Evolutionary conservation across 1,140 invertebrate genomes (phyloP).

Genomic region (Cherax quadricarinatus): DNA sequence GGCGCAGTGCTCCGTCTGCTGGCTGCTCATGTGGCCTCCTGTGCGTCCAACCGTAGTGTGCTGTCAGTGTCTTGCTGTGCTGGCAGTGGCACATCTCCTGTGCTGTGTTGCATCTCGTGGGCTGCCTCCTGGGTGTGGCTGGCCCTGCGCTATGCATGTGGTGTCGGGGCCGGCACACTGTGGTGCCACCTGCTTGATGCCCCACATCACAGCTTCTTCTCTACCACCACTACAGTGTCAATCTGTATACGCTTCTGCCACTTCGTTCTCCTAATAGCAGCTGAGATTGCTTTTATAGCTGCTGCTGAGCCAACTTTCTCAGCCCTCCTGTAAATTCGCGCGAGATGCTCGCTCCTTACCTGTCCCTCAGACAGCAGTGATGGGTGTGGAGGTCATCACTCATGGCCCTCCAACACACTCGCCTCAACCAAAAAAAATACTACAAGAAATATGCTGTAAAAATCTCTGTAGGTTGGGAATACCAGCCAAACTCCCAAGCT

Average conservation of each 20-base stretch:
- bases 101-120: constrained; percentile 3
- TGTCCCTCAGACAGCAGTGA: constrained; percentile 44
- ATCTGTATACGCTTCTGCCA: constrained; percentile 63
- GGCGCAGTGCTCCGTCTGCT: constrained; percentile 34
- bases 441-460: constrained; percentile 62
- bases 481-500: constrained; percentile 58
- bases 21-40: constrained; percentile 58
- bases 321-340: constrained; percentile 38
- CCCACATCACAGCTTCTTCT: constrained; percentile 7
- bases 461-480: constrained; percentile 69
- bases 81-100: constrained; percentile 31
- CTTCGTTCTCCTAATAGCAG: constrained; percentile 49
- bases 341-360: not conserved
- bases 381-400: constrained; percentile 13
- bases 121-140: not conserved
- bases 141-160: not conserved
- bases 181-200: constrained; percentile 21
- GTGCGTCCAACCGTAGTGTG: constrained; percentile 56
- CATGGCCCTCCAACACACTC: constrained; percentile 45
- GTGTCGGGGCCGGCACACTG: not conserved
- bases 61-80: constrained; percentile 56
- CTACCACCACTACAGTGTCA: constrained; percentile 57
- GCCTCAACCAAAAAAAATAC: constrained; percentile 42
- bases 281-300: constrained; percentile 59
- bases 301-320: constrained; percentile 54